These are phyloP conservation scores for Agriopis marginaria DNA, from an alignment of 2,888 invertebrate species.

Conservation along the genomic window DNA sequence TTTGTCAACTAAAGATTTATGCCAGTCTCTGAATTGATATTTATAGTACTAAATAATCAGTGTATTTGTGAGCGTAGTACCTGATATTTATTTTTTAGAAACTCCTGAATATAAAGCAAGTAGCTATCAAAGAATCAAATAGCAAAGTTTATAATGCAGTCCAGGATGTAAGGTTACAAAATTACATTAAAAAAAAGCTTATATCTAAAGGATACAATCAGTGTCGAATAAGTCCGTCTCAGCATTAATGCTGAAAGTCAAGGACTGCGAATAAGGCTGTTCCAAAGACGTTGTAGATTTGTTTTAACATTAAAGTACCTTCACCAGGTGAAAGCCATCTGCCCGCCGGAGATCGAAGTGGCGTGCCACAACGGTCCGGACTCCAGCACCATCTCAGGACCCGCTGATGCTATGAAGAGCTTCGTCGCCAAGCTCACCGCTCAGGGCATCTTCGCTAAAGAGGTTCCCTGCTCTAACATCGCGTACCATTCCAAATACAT, in stretches of 20 bases:
- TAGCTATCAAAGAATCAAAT: no score
- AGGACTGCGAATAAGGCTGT: no score
- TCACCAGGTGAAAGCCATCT: constrained; percentile 85
- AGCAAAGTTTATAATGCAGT: no score
- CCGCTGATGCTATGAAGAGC: constrained; percentile 88
- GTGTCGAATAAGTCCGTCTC: no score
- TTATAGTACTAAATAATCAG: background rate
- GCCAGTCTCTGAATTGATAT: constrained; percentile 4
- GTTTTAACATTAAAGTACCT: background rate
- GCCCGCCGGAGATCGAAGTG: constrained; percentile 92
- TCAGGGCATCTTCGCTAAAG: constrained; percentile 92
- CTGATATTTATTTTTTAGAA: background rate
- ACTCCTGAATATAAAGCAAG: no score
- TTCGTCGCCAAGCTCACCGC: constrained; percentile 89
- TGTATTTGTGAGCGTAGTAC: background rate
- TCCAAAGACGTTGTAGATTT: no score
- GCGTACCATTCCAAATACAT: constrained; percentile 96
- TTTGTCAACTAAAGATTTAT: constrained; percentile 22
- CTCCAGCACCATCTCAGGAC: constrained; percentile 96
- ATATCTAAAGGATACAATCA: no score
- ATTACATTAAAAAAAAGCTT: no score
- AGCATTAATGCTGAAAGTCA: no score
- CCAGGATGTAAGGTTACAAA: no score
- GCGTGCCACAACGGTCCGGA: constrained; percentile 96
- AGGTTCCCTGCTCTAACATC: constrained; percentile 94